A percentile compares a stretch with the other conserved stretches of the same genome.
Conservation (phyloP, 2,888 invertebrate species). For the Latheticus oryzae region DNA sequence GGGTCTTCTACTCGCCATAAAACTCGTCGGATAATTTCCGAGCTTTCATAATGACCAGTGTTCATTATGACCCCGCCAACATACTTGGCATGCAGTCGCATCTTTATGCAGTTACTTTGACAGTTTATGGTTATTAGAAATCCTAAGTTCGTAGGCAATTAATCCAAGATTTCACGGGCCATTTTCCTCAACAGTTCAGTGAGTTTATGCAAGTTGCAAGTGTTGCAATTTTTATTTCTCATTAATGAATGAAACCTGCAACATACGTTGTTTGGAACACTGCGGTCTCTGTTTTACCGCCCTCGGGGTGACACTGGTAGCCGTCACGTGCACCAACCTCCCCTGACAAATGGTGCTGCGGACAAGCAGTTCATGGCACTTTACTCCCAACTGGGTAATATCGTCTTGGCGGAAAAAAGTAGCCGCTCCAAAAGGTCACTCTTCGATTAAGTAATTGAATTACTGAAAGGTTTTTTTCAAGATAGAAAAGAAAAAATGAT, state of each 20-base stretch:
- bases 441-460: slow-evolving; percentile 28
- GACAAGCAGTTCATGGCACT: slow-evolving; percentile 30
- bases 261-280: slow-evolving; percentile 44
- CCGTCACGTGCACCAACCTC: slow-evolving; percentile 40
- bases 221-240: slow-evolving; percentile 43
- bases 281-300: slow-evolving; percentile 36
- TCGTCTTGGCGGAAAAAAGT: slow-evolving; percentile 12
- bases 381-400: slow-evolving; percentile 16
- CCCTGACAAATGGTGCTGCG: slow-evolving; percentile 38
- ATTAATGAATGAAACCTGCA: slow-evolving; percentile 43
- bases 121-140: slow-evolving; percentile 30
- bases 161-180: slow-evolving; percentile 36
- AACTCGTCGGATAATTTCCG: background rate
- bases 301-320: slow-evolving; percentile 23
- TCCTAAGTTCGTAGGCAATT: slow-evolving; percentile 23
- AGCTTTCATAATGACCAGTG: background rate
- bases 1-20: too few relatives aligned
- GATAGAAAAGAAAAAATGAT: slow-evolving; percentile 11
- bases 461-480: too few relatives aligned
- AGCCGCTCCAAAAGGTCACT: background rate
- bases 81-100: slow-evolving; percentile 19
- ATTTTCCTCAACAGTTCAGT: slow-evolving; percentile 24
- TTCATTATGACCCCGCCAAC: slow-evolving; percentile 1
- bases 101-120: slow-evolving; percentile 27
- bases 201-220: slow-evolving; percentile 38